Evolutionary conservation across 1,140 invertebrate genomes (phyloP), one percentile per base, ranked within the genome.

Genomic region (Zophobas morio): DNA sequence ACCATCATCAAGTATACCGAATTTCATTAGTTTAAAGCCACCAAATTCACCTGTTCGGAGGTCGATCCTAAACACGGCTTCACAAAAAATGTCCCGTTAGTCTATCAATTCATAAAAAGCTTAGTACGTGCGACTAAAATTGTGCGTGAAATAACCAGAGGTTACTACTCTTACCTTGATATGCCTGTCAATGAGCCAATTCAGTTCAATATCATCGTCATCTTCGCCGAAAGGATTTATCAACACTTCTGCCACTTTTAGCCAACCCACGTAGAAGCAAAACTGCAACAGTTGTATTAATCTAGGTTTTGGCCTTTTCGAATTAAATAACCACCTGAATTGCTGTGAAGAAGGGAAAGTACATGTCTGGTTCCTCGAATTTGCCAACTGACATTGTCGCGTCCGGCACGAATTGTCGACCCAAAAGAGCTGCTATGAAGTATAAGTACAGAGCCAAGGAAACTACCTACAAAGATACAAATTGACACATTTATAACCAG

Each of bases 241-340:
- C 71, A 96, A 88, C 1, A 96, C 95, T 86, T 97, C 96, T 6
- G 96, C 96, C 20, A 97, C 96, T 91, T 98, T 98, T 37, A 99
- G 87, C 97, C 97, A 98, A 32, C 97, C 97, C 82, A 98, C 94
- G 89, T 98, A 99, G 87, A 98, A 98, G 85, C 96, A 95, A 86
- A 98, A 98, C 95, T 97, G 89, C 91, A 20, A 20, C 20, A 20
- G 20, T 20, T 20, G 20, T 20, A 20, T 20, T 20, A 20, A 20
- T 20, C 20, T 20, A 20, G 20, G 20, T 20, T 20, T 20, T 20
- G 20, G 20, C 20, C 20, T 20, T 20, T 20, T 20, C 20, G 20
- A 20, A 20, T 20, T 20, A 20, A 20, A 20, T 47, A 33, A 32
- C 73, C 89, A 96, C 95, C 90, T 97, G 95, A 33, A 99, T 85